Evolutionary conservation across 2,797 vertebrate species (phyloP), one percentile per base, ranked within the genome.

Genomic region (Tamandua tetradactyla): DNA sequence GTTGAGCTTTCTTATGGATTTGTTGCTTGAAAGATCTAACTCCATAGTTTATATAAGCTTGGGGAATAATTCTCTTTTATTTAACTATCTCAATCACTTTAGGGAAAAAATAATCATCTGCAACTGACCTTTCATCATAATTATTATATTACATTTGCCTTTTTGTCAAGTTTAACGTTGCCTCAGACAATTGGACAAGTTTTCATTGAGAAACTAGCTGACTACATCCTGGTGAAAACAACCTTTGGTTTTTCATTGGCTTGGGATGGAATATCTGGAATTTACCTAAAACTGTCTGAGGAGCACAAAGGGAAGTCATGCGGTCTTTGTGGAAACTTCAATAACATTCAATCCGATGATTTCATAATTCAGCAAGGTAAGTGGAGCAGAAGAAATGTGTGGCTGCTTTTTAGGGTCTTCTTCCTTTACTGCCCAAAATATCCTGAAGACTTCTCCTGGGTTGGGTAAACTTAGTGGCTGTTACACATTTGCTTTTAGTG

Each of bases 211-310:
- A 99, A 99, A 84, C 97, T 99, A 96, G 99, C 99, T 13, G 99
- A 99, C 98, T 99, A 99, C 97, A 98, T 99, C 97, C 98, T 99
- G 78, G 99, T 99, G 97, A 99, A 99, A 98, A 99, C 99, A 86
- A 99, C 99, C 37, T 99, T 99, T 97, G 99, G 99, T 89, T 99
- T 99, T 98, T 99, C 99, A 62, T 97, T 99, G 98, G 99, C 99
- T 95, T 99, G 99, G 99, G 99, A 99, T 96, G 99, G 99, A 95
- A 98, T 98, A 97, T 99, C 99, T 2, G 99, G 99, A 40, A 98
- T 99, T 98, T 99, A 99, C 97, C 98, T 99, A 97, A 99, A 99
- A 97, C 98, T 99, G 97, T 99, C 99, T 12, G 99, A 99, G 96
- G 99, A 99, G 89, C 99, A 99, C 97, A 99, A 98, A 96, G 99